Evolutionary conservation across 2,888 invertebrate species (phyloP).

Genomic region (Cryptops parisi): DNA sequence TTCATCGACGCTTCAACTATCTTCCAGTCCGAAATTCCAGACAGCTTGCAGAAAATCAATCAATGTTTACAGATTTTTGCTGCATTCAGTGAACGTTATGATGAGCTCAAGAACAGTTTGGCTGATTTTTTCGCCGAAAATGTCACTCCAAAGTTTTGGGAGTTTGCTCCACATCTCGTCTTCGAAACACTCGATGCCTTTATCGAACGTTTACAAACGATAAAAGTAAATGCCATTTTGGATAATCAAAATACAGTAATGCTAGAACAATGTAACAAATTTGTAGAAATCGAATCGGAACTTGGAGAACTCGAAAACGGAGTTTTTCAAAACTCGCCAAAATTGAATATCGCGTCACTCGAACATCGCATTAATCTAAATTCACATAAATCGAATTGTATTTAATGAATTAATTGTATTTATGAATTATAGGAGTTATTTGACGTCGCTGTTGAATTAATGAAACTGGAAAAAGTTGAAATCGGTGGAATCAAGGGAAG

Average conservation of each 20-base stretch:
- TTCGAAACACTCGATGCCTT: conserved; percentile 66
- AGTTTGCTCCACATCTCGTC: conserved; percentile 66
- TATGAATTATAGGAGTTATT: conserved; percentile 49
- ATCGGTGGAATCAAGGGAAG: conserved; percentile 52
- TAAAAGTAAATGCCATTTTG: conserved; percentile 47
- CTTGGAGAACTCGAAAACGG: too few species aligned
- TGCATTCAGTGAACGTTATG: conserved; percentile 38
- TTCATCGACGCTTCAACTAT: conserved; percentile 81
- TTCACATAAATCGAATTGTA: too few species aligned
- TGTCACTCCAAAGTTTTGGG: conserved; percentile 54
- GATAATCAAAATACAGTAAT: too few species aligned
- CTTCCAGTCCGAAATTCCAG: conserved; percentile 89
- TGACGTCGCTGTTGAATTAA: conserved; percentile 81
- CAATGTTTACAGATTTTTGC: conserved; percentile 16
- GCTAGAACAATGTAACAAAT: too few species aligned
- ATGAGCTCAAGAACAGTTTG: conserved; percentile 53
- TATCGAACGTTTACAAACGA: conserved; percentile 55
- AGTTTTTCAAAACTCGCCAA: too few species aligned
- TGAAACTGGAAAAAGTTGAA: conserved; percentile 88
- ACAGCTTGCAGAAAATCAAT: conserved; percentile 56
- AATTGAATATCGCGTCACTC: too few species aligned
- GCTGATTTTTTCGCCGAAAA: conserved; percentile 50
- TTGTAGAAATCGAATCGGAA: too few species aligned
- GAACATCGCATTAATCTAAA: too few species aligned
- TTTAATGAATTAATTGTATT: conserved; percentile 3